These are phyloP conservation scores for Clytia hemisphaerica DNA, from an alignment of 30 jellyfish, hydroid and myxozoan genomes.

Conservation along the genomic window DNA sequence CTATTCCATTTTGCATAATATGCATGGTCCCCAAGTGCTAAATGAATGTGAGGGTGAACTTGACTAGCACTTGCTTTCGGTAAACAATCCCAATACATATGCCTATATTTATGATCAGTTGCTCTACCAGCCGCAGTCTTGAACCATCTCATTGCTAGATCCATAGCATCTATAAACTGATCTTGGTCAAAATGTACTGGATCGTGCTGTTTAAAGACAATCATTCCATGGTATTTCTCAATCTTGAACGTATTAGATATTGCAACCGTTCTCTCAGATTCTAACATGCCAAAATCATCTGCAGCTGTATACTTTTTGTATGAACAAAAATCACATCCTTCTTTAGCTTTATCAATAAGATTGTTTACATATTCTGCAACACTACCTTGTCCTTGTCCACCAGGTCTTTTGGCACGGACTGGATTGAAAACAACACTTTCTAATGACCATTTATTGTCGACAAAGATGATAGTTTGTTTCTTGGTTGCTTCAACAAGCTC, in stretches of 20 bases:
- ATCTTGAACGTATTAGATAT: constrained; percentile 83
- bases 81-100: constrained; percentile 81
- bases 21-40: constrained; percentile 61
- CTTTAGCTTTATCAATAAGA: constrained; percentile 17
- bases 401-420: constrained; percentile 89
- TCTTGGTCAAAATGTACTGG: constrained; percentile 46
- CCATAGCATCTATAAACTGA: constrained; percentile 60
- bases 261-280: constrained; percentile 67
- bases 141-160: constrained; percentile 79
- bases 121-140: constrained; percentile 41
- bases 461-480: constrained; percentile 66
- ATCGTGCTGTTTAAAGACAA: constrained; percentile 51
- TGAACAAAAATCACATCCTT: constrained; percentile 65
- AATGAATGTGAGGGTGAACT: constrained; percentile 88
- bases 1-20: constrained; percentile 86
- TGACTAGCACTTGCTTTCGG: constrained; percentile 98
- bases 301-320: constrained; percentile 66
- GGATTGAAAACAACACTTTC: constrained; percentile 94
- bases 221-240: constrained; percentile 88
- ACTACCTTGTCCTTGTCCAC: constrained; percentile 63
- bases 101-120: constrained; percentile 72
- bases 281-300: constrained; percentile 69
- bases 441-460: constrained; percentile 65
- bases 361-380: constrained; percentile 31
- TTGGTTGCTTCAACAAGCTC: constrained; percentile 51